Percentiles rank a stretch among this genome's conserved stretches.
phyloP scores from a whole-genome alignment of 1,140 invertebrate genomes.

The Streblospio benedicti region DNA sequence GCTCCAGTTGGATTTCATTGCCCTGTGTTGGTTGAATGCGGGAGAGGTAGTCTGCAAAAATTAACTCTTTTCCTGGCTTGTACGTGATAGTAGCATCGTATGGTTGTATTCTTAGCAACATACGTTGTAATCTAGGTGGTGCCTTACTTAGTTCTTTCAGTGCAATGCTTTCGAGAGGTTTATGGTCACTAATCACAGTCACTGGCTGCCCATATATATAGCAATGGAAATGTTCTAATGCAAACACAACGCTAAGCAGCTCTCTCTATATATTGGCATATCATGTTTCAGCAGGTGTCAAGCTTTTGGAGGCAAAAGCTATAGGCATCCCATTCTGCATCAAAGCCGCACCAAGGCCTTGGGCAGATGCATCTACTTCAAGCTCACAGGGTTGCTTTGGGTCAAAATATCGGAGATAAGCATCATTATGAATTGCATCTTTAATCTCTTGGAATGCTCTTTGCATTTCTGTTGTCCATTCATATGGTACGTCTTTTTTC shows the following conservation, averaged over 20 bases:
- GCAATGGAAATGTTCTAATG: not conserved
- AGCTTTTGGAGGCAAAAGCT: constrained; percentile 7
- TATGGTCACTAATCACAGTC: constrained; percentile 13
- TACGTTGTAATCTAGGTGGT: constrained; percentile 44
- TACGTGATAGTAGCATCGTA: constrained; percentile 47
- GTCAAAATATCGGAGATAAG: not conserved
- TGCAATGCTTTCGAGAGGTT: constrained; percentile 36
- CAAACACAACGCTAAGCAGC: not conserved
- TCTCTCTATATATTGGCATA: constrained; percentile 7
- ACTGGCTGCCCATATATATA: constrained; percentile 11
- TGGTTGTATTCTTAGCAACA: constrained; percentile 42
- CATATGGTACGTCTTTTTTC: not conserved
- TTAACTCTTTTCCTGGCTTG: constrained; percentile 40
- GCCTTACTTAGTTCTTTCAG: constrained; percentile 41
- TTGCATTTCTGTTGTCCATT: not conserved
- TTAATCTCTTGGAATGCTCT: not conserved
- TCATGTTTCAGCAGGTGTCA: not conserved
- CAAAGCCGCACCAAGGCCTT: constrained; percentile 38
- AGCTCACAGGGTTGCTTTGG: not conserved
- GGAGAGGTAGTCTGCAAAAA: constrained; percentile 34
- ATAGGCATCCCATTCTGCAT: not conserved
- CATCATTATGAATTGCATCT: not conserved
- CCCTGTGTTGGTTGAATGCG: not conserved
- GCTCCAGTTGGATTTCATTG: not conserved
- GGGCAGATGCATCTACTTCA: constrained; percentile 22